Percentiles rank a stretch among this genome's conserved stretches.
Conservation (phyloP, 1,140 invertebrate genomes). For the Eupristina koningsbergeri region DNA sequence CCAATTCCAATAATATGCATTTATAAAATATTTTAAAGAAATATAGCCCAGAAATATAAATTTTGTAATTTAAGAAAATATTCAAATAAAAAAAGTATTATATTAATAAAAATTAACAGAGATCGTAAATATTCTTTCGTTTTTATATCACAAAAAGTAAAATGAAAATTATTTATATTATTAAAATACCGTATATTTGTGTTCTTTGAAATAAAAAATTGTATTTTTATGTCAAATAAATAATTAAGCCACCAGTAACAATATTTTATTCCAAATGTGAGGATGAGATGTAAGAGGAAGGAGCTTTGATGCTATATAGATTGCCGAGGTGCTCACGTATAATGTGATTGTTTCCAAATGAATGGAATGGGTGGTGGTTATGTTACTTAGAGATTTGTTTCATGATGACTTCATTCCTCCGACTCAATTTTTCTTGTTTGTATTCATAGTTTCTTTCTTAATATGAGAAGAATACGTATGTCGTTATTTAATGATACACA, state of each 20-base stretch:
- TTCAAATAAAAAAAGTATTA: too few relatives aligned
- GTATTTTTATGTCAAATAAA: constrained; percentile 66
- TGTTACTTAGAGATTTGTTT: constrained; percentile 56
- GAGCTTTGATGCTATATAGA: background rate
- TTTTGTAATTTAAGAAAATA: too few relatives aligned
- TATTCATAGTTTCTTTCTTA: background rate
- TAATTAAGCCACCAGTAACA: constrained; percentile 19
- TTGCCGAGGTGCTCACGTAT: constrained; percentile 47
- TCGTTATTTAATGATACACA: too few relatives aligned
- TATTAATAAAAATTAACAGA: too few relatives aligned
- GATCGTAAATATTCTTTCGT: too few relatives aligned
- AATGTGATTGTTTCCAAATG: constrained; percentile 74
- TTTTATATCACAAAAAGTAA: too few relatives aligned
- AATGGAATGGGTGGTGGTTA: constrained; percentile 56
- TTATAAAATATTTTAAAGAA: too few relatives aligned
- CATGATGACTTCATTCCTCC: constrained; percentile 68
- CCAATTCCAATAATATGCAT: too few relatives aligned
- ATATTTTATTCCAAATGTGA: background rate
- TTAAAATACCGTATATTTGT: too few relatives aligned
- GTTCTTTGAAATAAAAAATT: constrained; percentile 66
- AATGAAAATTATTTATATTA: too few relatives aligned
- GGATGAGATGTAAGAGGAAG: constrained; percentile 27
- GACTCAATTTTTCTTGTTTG: background rate
- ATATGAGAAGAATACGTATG: too few relatives aligned
- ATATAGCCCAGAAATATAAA: too few relatives aligned